Conservation (phyloP, 2,888 invertebrate species). For the Cynaeus angustus region DNA sequence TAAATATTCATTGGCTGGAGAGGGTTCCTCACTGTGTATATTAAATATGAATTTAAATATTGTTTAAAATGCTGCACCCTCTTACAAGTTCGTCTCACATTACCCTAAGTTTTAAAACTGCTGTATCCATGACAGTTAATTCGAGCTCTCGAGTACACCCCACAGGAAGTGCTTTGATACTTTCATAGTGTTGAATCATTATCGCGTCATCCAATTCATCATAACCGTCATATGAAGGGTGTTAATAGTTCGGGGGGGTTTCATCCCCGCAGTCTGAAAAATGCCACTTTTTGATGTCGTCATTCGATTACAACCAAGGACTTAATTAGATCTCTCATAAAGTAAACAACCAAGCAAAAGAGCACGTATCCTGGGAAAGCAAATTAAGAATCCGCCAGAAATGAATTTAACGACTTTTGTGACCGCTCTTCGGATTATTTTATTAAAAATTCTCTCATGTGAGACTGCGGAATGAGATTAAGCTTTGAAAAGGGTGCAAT, state of each 20-base stretch:
- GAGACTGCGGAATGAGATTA: slow-evolving; percentile 22
- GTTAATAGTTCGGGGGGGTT: slow-evolving; percentile 65
- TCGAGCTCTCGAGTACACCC: slow-evolving; percentile 60
- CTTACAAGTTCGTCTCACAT: slow-evolving; percentile 57
- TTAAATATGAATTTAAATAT: slow-evolving; percentile 70
- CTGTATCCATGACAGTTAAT: slow-evolving; percentile 71
- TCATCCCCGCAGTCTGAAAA: slow-evolving; percentile 18
- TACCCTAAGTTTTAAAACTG: slow-evolving; percentile 67
- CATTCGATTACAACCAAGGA: slow-evolving; percentile 29
- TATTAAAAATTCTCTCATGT: slow-evolving; percentile 47
- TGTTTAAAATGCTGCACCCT: slow-evolving; percentile 64
- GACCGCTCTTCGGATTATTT: slow-evolving; percentile 32
- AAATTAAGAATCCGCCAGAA: slow-evolving; percentile 58
- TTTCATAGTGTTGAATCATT: slow-evolving; percentile 68
- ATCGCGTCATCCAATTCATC: slow-evolving; percentile 69
- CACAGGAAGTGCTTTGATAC: slow-evolving; percentile 67
- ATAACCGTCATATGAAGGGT: slow-evolving; percentile 68
- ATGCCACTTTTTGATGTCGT: slow-evolving; percentile 34
- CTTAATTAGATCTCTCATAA: slow-evolving; percentile 43
- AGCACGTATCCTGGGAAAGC: slow-evolving; percentile 44
- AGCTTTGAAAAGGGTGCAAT: slow-evolving; percentile 17
- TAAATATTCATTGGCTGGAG: slow-evolving; percentile 66
- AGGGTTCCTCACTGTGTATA: slow-evolving; percentile 62
- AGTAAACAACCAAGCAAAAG: slow-evolving; percentile 32
- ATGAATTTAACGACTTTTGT: slow-evolving; percentile 49